Evolutionary conservation across 2,888 invertebrate species (phyloP), one percentile per base, ranked within the genome.

Genomic region (Stenurella melanura): DNA sequence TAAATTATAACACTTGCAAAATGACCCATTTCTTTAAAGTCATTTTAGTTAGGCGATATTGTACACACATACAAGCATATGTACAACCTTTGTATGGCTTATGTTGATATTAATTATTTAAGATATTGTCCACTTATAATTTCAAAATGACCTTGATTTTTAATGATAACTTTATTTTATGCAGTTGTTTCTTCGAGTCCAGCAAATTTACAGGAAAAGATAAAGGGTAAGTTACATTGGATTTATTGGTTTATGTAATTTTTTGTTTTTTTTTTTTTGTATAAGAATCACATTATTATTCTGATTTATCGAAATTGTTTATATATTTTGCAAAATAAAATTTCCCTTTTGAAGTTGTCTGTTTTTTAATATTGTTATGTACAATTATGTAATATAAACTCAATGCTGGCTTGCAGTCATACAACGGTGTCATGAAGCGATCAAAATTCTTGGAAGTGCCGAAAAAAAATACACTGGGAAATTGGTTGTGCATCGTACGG

Each of bases 341-440:
- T 38, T 58, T 69, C 9, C n/a, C 17, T 9, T 34, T 66, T 66
- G 12, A 42, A 19, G 10, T 19, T 42, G 15, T 42, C 19, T 21
- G n/a, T 63, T 72, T 72, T 61, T 61, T 60, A 57, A 66, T 69
- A 34, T 58, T 21, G 18, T 15, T 17, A 42, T 57, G 56, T 26
- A 30, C 17, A 63, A 15, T 21, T 63, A 38, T 71, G 18, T 61
- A 72, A 67, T 60, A 70, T 75, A 78, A 77, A 77, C 54, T 78
- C 77, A 78, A 60, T 81, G 80, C 78, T 85, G 83, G 82, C 79
- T 88, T 89, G 69, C 87, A 90, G 90, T 89, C 77, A 88, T 90
- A 83, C 86, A 88, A 80, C 86, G 88, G 76, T 89, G 89, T 84
- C 89, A 90, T 83, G 89, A 89, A 75, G 88, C 88, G 15, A 84